These are phyloP conservation scores for Gymnocephalus cernua DNA, from an alignment of 2,113 vertebrate species.

Conservation along the genomic window DNA sequence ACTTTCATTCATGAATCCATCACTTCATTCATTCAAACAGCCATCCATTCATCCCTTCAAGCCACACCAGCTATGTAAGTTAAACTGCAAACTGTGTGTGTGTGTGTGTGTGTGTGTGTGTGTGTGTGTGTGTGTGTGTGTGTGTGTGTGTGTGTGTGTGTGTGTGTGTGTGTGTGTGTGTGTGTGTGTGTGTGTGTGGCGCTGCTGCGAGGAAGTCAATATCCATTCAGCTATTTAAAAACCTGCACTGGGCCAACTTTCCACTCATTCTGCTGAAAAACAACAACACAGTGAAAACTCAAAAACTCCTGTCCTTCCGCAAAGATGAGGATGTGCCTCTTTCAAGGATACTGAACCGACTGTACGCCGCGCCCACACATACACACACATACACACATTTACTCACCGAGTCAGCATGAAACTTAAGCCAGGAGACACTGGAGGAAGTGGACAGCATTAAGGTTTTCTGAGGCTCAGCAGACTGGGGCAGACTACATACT, in stretches of 20 bases:
- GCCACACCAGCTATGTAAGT: background rate
- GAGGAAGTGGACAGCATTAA: conserved; percentile 75
- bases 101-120: conserved; percentile 18
- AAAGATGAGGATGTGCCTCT: conserved; percentile 64
- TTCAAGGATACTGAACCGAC: conserved; percentile 61
- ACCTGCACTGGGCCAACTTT: conserved; percentile 63
- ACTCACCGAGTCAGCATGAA: conserved; percentile 76
- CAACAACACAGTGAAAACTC: too few species aligned
- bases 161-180: conserved; percentile 20
- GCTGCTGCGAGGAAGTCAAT: conserved; percentile 54
- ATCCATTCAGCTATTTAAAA: conserved; percentile 75
- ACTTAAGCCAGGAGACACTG: conserved; percentile 69
- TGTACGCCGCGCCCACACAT: background rate
- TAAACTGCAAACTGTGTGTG: conserved; percentile 30
- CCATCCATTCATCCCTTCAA: conserved; percentile 20
- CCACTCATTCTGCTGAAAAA: conserved; percentile 74
- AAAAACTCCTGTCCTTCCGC: conserved; percentile 61
- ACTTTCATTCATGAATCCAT: conserved; percentile 53
- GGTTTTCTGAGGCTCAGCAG: conserved; percentile 70
- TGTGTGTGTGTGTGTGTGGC: background rate
- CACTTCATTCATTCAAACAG: conserved; percentile 48
- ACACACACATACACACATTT: conserved; percentile 26
- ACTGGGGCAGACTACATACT: conserved; percentile 39
- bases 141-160: conserved; percentile 23
- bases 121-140: conserved; percentile 14